Percentiles rank a stretch among this genome's conserved stretches.
These are phyloP conservation scores for Cinclus cinclus DNA, from an alignment of 2,113 vertebrate species.

Conservation along the genomic window DNA sequence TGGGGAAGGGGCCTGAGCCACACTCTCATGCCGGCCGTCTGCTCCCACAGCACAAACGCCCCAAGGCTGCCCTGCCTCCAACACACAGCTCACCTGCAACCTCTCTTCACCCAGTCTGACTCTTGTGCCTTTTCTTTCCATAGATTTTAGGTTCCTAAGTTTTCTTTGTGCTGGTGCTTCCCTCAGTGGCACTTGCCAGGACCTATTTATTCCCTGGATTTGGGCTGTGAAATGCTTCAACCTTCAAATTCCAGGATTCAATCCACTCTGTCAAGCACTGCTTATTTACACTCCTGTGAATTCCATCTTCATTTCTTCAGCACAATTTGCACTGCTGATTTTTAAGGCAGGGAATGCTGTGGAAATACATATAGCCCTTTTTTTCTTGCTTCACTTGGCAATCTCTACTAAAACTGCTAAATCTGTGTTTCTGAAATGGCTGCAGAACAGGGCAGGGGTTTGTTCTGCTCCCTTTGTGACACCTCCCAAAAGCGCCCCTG, in stretches of 20 bases:
- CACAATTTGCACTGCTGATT: background rate
- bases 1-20: background rate
- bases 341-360: background rate
- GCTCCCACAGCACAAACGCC: background rate
- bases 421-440: background rate
- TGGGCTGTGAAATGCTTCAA: background rate
- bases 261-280: background rate
- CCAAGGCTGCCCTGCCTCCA: background rate
- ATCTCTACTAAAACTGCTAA: background rate
- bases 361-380: background rate
- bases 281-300: background rate
- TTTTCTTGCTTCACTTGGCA: background rate
- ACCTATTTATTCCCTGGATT: background rate
- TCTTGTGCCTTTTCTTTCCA: background rate
- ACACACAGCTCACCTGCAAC: background rate
- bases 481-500: background rate
- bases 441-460: background rate
- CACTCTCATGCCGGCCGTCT: background rate
- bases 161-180: background rate
- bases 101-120: rapidly evolving
- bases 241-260: background rate
- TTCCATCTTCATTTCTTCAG: background rate
- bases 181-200: background rate
- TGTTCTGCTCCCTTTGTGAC: background rate
- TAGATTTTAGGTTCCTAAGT: background rate